A percentile compares a stretch with the other conserved stretches of the same genome.
These are phyloP conservation scores for Drosophila suboccidentalis DNA, from an alignment of 2,888 invertebrate species.

Conservation along the genomic window DNA sequence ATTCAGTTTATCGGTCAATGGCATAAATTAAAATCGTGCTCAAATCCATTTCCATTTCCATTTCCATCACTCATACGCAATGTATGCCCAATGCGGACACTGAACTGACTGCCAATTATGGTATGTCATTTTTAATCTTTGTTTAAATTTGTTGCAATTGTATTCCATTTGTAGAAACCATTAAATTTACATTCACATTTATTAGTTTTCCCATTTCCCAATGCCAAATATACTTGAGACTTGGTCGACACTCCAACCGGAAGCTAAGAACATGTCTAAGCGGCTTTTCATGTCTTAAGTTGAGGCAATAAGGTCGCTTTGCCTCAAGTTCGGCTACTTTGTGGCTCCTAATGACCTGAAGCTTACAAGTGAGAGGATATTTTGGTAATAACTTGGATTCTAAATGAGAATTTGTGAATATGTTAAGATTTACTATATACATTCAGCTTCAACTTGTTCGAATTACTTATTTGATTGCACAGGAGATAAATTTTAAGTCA, in stretches of 20 bases:
- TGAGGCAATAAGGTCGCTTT: conserved; percentile 26
- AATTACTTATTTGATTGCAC: background rate
- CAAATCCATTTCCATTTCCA: conserved; percentile 27
- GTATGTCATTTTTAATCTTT: conserved; percentile 49
- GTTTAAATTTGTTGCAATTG: conserved; percentile 58
- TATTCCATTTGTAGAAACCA: conserved; percentile 57
- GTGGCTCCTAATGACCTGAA: conserved; percentile 65
- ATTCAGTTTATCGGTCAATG: conserved; percentile 72
- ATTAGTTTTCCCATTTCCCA: conserved; percentile 54
- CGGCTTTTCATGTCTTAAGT: conserved; percentile 65
- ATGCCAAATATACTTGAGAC: conserved; percentile 10
- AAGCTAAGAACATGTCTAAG: conserved; percentile 71
- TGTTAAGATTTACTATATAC: background rate
- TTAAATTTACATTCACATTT: conserved; percentile 71
- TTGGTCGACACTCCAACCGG: conserved; percentile 44
- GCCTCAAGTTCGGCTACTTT: conserved; percentile 40
- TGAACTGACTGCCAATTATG: conserved; percentile 31
- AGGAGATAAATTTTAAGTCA: background rate
- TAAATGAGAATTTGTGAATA: conserved; percentile 22
- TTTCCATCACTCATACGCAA: conserved; percentile 66
- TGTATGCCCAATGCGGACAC: conserved; percentile 11
- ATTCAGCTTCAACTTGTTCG: background rate
- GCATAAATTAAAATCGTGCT: conserved; percentile 74
- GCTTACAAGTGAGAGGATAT: conserved; percentile 38
- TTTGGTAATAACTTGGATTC: conserved; percentile 29